Percentiles rank a stretch among this genome's conserved stretches.
phyloP scores from a whole-genome alignment of 2,888 invertebrate genomes.

The Perizoma flavofasciatum region DNA sequence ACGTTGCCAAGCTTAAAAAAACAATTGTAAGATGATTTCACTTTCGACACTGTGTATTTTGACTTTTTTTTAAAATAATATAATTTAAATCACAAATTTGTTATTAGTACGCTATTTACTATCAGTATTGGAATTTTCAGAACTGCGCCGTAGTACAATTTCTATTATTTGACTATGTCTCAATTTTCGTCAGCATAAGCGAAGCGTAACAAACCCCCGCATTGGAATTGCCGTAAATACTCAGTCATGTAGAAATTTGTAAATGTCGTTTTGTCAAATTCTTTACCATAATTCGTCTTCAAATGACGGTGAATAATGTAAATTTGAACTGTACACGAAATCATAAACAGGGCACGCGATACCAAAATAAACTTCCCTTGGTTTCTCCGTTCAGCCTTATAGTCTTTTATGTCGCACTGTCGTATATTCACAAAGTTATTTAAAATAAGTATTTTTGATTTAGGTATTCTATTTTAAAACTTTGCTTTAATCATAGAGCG shows the following conservation, averaged over 20 bases:
- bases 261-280: conserved; percentile 21
- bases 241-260: conserved; percentile 9
- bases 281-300: conserved; percentile 20
- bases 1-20: conserved; percentile 51
- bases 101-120: neutral
- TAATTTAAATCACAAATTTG: no score
- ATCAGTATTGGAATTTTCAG: neutral
- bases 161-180: no score
- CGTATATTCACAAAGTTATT: no score
- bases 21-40: conserved; percentile 26
- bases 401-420: no score
- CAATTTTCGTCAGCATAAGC: neutral
- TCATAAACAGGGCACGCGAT: conserved; percentile 54
- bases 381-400: no score
- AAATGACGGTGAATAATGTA: conserved; percentile 42
- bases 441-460: no score
- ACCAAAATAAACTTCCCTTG: conserved; percentile 45
- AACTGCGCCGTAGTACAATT: neutral
- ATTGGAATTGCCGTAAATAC: conserved; percentile 1
- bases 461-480: no score
- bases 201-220: neutral
- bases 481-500: no score
- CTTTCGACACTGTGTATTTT: conserved; percentile 17
- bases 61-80: neutral
- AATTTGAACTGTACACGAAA: conserved; percentile 51